Evolutionary conservation across 2,797 vertebrate genomes (phyloP), one percentile per base, ranked within the genome.

Genomic region (Pelobates cultripes): DNA sequence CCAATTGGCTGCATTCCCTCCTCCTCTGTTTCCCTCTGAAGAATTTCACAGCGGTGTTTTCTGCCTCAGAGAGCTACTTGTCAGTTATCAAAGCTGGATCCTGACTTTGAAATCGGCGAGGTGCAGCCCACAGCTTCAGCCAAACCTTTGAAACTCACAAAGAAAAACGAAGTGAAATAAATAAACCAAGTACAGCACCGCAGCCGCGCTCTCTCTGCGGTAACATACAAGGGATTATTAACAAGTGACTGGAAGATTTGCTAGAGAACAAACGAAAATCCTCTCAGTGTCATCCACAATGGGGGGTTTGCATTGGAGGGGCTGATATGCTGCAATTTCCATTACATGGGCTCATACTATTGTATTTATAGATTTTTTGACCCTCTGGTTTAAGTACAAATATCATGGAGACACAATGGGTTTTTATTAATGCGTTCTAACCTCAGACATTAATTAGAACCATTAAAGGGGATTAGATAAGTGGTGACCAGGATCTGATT

Each of bases 31-130:
- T 79, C 82, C 77, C 82, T 84, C 77, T 71, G 73, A 84, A 79
- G 82, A 79, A 84, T 80, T 84, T 84, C 82, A 80, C 82, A 84
- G 77, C 77, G 73, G 82, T 76, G 44, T 66, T 77, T 76, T 73
- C 82, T 64, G 82, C 77, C 82, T 80, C 82, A 71, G 73, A 84
- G 77, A 79, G 77, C 77, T 80, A 60, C 77, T 80, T 84, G 82
- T 80, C 82, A 84, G 73, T 76, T 28, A 84, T 84, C 73, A 80
- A 84, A 84, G 82, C 77, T 45, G 68, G 73, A 79, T 69, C 61
- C 73, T 75, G 77, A 79, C 82, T 84, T 84, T 84, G 82, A 84
- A 84, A 84, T 68, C 67, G 67, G 77, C 68, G 73, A 79, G 82
- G 82, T 71, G 73, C 77, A 71, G 82, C 82, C 77, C 77, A 83